Conservation (phyloP, 2,113 vertebrate species). For the Brachypteracias leptosomus region DNA sequence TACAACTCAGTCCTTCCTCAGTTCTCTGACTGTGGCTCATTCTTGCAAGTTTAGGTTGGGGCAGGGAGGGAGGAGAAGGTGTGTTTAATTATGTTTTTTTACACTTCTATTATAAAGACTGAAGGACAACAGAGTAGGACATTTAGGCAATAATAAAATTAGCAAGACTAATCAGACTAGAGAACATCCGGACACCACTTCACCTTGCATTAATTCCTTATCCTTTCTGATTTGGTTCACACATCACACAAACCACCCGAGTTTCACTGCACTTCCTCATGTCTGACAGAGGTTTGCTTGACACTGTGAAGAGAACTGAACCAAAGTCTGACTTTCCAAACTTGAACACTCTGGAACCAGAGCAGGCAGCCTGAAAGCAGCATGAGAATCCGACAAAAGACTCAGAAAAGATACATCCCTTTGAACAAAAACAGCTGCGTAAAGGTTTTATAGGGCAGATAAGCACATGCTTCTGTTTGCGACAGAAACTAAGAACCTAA, state of each 20-base stretch:
- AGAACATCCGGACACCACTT: neutral
- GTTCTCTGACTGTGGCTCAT: neutral
- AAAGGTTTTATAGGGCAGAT: neutral
- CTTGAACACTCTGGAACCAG: neutral
- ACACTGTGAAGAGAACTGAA: neutral
- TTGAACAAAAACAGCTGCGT: neutral
- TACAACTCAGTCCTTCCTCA: neutral
- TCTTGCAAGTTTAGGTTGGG: neutral
- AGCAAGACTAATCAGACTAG: constrained; percentile 1
- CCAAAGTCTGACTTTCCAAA: neutral
- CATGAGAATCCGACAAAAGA: neutral
- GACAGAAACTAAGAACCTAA: neutral
- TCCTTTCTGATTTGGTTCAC: neutral
- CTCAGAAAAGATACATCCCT: neutral
- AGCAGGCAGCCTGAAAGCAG: neutral
- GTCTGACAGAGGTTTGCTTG: neutral
- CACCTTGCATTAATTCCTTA: neutral
- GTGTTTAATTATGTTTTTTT: neutral
- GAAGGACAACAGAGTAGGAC: neutral
- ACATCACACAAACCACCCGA: neutral
- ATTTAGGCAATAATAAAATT: neutral
- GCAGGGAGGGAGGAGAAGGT: neutral
- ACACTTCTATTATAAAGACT: neutral
- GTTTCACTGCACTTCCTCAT: neutral
- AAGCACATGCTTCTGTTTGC: neutral